Base-by-base conservation (phyloP, 2,797 vertebrate genomes). In the Epinephelus awoara region DNA sequence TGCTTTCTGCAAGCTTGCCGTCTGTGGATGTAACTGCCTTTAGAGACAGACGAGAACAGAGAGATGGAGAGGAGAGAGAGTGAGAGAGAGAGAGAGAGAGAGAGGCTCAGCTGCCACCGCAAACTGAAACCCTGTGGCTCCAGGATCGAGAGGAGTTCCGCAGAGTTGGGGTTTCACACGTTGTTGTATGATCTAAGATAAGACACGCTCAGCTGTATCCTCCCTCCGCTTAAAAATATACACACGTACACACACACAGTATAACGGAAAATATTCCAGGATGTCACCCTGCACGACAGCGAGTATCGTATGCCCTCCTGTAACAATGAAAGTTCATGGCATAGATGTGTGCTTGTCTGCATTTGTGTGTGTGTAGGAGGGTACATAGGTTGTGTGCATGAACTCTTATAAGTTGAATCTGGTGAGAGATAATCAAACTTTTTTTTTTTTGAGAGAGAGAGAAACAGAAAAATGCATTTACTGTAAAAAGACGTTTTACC, bases 41-140 rank as follows among this genome's bases (percentile, higher is more conserved):
- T 54, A 70, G 68, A 87, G 79, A 78, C 59, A 74, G 69, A 84
- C 25, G 76, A 85, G 78, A 72, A 87, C 62, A 77, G 46, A 86
- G 51, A 38, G 69, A 61, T 40, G 72, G 19, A 71, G 77, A 83
- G 80, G 34, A 34, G 7, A 34, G 34, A 34, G 34, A 34, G 27
- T 0, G 27, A 29, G 27, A 29, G 38, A 67, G 71, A 61, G 62
- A 52, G 40, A 75, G 18, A 71, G 77, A 77, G 79, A 77, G 62
- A 21, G 63, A 75, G 79, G 27, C 87, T 93, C 90, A 93, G 90
- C 90, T 88, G 90, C 90, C 82, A 92, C 93, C 94, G 79, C 93
- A 91, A 95, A 95, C 94, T 91, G 93, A 94, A 93, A 91, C 88
- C 85, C 80, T 90, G 92, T 72, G 92, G 94, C 85, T 92, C 84